Base-by-base conservation (phyloP, 2,797 vertebrate species). In the Tapera naevia region DNA sequence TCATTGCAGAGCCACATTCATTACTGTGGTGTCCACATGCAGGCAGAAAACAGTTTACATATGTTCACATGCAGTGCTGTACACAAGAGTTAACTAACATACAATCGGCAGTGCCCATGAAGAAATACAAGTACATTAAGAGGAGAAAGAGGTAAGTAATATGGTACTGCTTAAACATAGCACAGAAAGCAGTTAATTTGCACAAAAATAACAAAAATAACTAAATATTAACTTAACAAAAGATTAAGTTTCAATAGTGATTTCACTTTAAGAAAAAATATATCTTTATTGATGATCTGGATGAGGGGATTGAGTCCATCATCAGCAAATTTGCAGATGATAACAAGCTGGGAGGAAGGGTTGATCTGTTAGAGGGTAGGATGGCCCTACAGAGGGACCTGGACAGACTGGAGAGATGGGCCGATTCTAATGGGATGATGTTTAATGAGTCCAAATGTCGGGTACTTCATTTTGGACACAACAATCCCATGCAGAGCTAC, bases 51-150 rank as follows among this genome's bases (percentile, higher is more conserved):
- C 33, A 37, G 22, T 28, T 56, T 46, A 32, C 27, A 13, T 1
- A 1, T 9, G 43, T 84, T 37, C 25, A 37, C 1, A 1, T 2
- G 10, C 27, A 51, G 24, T 30, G 50, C 10, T 35, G 11, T 25
- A 51, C 2, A 0, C 3, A 11, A 79, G 46, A 65, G 39, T 51
- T 65, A 79, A n/a, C 0, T 17, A 30, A 7, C 1, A 5, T 30
- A n/a, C 18, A 82, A 54, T 23, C 3, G 1, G 23, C 27, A 70
- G n/a, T 14, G 45, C 25, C 43, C 32, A 0, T 16, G 35, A 80
- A 16, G 45, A 13, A 53, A 28, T 8, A 32, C 0, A 4, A 65
- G 33, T 23, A 37, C 1, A 2, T 58, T 71, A 51, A 48, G 30
- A 80, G 60, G 17, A 57, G 7, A 73, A 62, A 7, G 46, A 72